Evolutionary conservation across 2,113 vertebrate species (phyloP).

Genomic region (cattle (Bos taurus)): ARS-UCD2.0 NC_037353.1:2402001-2402500

Average conservation of each 20-base stretch:
- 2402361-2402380: neutral
- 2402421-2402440: neutral
- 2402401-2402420: neutral
- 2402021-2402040: too few relatives aligned
- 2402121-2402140: too few relatives aligned
- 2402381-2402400: neutral
- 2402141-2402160: too few relatives aligned
- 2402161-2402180: too few relatives aligned
- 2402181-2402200: too few relatives aligned
- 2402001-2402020: too few relatives aligned
- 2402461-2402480: neutral
- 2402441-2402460: neutral
- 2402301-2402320: neutral
- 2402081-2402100: too few relatives aligned
- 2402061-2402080: too few relatives aligned
- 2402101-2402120: too few relatives aligned
- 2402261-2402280: neutral
- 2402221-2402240: neutral
- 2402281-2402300: neutral
- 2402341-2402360: neutral
- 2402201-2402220: neutral
- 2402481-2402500: neutral
- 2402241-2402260: neutral
- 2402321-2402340: neutral
- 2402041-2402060: too few relatives aligned